Percentiles rank a stretch among this genome's conserved stretches.
Evolutionary conservation across 2,113 vertebrate species (phyloP).

Genomic region (Brienomyrus brachyistius): DNA sequence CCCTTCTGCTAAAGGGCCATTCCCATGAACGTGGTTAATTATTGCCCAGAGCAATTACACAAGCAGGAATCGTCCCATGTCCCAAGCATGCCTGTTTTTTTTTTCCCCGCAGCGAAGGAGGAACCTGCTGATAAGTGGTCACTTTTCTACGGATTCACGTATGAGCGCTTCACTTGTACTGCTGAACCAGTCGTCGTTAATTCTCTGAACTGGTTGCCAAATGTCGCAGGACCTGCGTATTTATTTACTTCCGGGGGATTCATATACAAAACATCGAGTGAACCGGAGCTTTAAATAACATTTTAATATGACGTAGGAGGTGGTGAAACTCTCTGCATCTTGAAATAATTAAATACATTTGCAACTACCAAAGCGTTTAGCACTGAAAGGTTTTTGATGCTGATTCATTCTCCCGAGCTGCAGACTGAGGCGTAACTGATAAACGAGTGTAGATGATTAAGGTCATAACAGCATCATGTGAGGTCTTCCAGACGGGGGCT

Average conservation of each 20-base stretch:
- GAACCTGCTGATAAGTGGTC: slow-evolving; percentile 1
- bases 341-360: neutral
- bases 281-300: neutral
- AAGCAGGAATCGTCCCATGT: slow-evolving; percentile 31
- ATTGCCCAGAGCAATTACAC: slow-evolving; percentile 45
- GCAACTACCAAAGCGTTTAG: too few relatives aligned
- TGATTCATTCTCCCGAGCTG: too few relatives aligned
- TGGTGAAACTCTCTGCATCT: neutral
- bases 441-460: neutral
- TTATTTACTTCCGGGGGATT: neutral
- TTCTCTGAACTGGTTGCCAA: slow-evolving; percentile 7
- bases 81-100: slow-evolving; percentile 33
- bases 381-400: neutral
- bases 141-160: neutral
- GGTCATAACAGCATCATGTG: neutral
- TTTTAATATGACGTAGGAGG: neutral
- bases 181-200: neutral
- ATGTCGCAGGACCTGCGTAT: neutral
- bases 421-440: neutral
- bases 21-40: slow-evolving; percentile 51
- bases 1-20: slow-evolving; percentile 43
- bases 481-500: neutral
- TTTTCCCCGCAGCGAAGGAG: neutral
- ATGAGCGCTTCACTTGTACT: neutral
- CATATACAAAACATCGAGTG: neutral